Percentiles rank a stretch among this genome's conserved stretches.
Evolutionary conservation across 2,888 invertebrate genomes (phyloP).

Genomic region (Heliconius ethilla): DNA sequence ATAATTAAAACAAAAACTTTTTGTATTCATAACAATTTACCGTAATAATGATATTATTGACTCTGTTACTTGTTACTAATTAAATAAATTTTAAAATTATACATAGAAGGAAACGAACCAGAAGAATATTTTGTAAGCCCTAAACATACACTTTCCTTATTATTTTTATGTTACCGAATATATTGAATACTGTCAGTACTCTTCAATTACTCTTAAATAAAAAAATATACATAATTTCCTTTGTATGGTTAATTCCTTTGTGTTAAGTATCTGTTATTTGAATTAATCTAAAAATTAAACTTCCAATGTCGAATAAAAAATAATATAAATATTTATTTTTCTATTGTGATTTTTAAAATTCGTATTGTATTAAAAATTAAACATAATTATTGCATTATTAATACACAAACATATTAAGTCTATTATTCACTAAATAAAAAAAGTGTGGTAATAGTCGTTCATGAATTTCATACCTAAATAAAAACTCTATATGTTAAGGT

Average conservation of each 20-base stretch:
- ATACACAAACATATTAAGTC: neutral
- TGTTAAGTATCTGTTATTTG: neutral
- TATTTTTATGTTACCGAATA: neutral
- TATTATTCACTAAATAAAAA: neutral
- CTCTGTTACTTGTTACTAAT: neutral
- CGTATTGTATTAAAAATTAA: neutral
- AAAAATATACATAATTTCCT: neutral
- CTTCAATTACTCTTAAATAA: neutral
- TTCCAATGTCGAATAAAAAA: neutral
- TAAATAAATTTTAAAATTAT: neutral
- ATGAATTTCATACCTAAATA: conserved; percentile 45
- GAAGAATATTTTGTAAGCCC: neutral
- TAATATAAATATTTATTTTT: neutral
- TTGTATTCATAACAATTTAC: neutral
- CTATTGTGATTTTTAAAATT: neutral
- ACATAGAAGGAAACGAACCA: neutral
- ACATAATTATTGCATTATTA: neutral
- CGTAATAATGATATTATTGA: neutral
- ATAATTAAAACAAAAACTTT: neutral
- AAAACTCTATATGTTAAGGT: conserved; percentile 1
- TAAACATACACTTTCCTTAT: neutral
- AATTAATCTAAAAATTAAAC: neutral
- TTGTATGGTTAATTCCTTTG: neutral
- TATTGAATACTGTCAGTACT: neutral
- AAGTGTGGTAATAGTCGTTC: conserved; percentile 28